These are phyloP conservation scores for Chlorops oryzae DNA, from an alignment of 1,140 invertebrate genomes.

Conservation along the genomic window DNA sequence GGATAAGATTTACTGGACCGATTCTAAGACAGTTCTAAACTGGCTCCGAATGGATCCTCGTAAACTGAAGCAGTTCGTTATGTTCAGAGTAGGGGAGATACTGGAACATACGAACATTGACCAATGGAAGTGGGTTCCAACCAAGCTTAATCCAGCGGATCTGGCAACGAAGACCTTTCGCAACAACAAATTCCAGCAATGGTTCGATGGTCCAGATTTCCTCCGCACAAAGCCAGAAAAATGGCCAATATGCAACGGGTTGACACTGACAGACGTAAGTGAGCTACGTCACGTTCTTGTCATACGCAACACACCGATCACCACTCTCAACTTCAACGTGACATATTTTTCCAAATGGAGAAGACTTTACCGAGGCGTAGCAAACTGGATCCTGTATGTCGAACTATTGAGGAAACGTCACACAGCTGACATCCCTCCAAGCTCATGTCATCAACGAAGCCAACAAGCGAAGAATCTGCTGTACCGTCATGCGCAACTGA, in stretches of 20 bases:
- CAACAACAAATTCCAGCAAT: background rate
- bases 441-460: no score
- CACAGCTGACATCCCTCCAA: no score
- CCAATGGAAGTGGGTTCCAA: constrained; percentile 6
- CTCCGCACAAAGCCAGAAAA: background rate
- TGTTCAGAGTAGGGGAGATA: constrained; percentile 20
- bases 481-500: no score
- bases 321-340: no score
- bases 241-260: background rate
- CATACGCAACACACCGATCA: no score
- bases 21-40: constrained; percentile 20
- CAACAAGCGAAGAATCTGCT: no score
- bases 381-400: no score
- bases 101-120: constrained; percentile 16
- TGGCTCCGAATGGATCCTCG: constrained; percentile 24
- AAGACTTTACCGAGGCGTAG: background rate
- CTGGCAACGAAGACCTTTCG: background rate
- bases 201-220: background rate
- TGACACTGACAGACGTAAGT: background rate
- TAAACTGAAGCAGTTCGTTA: constrained; percentile 10
- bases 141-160: constrained; percentile 3
- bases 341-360: background rate
- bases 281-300: constrained; percentile 8
- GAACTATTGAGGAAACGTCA: no score
- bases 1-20: constrained; percentile 18